phyloP scores from a whole-genome alignment of 2,888 invertebrate genomes.

The Peribatodes rhomboidaria region DNA sequence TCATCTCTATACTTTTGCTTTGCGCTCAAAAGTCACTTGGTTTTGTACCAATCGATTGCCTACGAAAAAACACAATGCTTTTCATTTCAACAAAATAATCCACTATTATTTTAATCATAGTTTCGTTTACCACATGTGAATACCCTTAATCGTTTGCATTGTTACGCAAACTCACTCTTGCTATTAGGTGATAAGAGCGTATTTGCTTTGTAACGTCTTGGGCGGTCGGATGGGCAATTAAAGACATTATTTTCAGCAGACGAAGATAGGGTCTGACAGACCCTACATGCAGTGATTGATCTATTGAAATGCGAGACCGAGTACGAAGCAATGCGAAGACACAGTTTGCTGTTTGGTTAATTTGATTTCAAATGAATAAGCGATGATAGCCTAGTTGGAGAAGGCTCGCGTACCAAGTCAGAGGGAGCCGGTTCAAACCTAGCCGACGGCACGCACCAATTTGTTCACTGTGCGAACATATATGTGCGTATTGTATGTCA shows the following conservation, averaged over 20 bases:
- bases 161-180: slow-evolving; percentile 67
- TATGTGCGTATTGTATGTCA: no score
- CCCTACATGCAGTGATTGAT: slow-evolving; percentile 45
- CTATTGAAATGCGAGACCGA: slow-evolving; percentile 40
- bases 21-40: no score
- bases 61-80: not conserved
- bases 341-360: slow-evolving; percentile 10
- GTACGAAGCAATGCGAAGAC: slow-evolving; percentile 9
- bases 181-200: slow-evolving; percentile 54
- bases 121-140: not conserved
- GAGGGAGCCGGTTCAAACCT: no score
- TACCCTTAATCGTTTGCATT: slow-evolving; percentile 72
- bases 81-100: not conserved
- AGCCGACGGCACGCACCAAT: no score
- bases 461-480: no score
- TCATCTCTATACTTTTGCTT: no score
- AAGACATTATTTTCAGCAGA: slow-evolving; percentile 43
- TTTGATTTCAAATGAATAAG: not conserved
- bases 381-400: no score
- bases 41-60: not conserved
- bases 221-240: slow-evolving; percentile 37
- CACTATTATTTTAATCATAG: no score
- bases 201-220: slow-evolving; percentile 41
- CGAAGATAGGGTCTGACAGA: slow-evolving; percentile 35
- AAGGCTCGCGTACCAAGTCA: no score